Evolutionary conservation across 2,113 vertebrate genomes (phyloP).

Genomic region (Callopanchax toddi): DNA sequence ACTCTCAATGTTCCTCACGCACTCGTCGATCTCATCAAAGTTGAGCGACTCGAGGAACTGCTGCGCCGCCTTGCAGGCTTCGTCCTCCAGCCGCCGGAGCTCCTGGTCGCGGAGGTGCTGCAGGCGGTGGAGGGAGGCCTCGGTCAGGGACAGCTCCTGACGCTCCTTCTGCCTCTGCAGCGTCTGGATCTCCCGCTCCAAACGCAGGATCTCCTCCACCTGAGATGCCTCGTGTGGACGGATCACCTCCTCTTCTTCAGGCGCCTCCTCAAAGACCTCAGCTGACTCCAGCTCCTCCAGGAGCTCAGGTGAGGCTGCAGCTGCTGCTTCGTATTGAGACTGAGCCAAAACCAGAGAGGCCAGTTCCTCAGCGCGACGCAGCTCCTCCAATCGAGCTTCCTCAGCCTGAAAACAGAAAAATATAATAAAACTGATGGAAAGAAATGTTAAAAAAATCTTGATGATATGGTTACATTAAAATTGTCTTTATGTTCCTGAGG

Average conservation of each 20-base stretch:
- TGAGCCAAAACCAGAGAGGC: slow-evolving; percentile 12
- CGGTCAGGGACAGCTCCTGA: slow-evolving; percentile 91
- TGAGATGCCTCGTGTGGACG: slow-evolving; percentile 87
- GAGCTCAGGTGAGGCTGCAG: rapidly evolving
- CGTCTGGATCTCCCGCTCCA: slow-evolving; percentile 94
- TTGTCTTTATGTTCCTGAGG: no score
- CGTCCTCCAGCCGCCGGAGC: slow-evolving; percentile 89
- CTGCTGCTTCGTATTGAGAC: not conserved
- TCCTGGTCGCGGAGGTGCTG: slow-evolving; percentile 91
- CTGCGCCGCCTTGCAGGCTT: slow-evolving; percentile 93
- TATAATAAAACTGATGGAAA: no score
- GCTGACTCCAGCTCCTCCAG: slow-evolving; percentile 23
- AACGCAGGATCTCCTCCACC: slow-evolving; percentile 94
- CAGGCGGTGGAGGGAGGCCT: slow-evolving; percentile 88
- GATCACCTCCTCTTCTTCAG: slow-evolving; percentile 77
- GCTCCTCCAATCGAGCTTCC: slow-evolving; percentile 57
- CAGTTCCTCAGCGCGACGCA: slow-evolving; percentile 6
- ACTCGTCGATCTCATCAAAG: slow-evolving; percentile 97
- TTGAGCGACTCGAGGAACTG: slow-evolving; percentile 96
- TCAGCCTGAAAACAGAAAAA: slow-evolving; percentile 49
- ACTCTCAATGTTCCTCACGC: slow-evolving; percentile 92
- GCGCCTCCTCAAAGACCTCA: slow-evolving; percentile 43
- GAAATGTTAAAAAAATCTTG: no score
- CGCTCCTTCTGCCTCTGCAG: slow-evolving; percentile 92
- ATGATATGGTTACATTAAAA: no score